Evolutionary conservation across 2,113 vertebrate genomes (phyloP), one percentile per base, ranked within the genome.

Genomic region (Orcinus orca): DNA sequence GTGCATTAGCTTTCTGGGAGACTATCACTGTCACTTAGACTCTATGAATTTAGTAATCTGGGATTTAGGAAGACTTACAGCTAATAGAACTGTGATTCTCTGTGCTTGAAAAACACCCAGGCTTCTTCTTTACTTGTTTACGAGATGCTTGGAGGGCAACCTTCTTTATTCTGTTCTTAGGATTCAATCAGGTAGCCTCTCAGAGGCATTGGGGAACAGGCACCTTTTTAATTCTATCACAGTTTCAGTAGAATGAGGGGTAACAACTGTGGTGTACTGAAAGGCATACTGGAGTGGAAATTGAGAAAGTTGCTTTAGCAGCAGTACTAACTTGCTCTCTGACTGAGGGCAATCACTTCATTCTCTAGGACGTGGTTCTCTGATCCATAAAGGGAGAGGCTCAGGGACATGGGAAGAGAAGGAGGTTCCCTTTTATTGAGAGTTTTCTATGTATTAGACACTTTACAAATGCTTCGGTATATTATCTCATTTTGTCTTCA

Each of bases 121-220:
- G 8, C 33, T 68, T 41, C n/a, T 93, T 96, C 82, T 73, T 92
- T 80, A 84, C n/a, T 93, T 96, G 73, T 92, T 90, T 92, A 92
- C 71, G 50, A 81, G 53, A 73, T 6, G 4, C 47, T 87, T 87
- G 5, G 62, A 92, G 29, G 73, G n/a, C 18, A 68, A 41, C 10
- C 11, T 80, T 68, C n/a, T 77, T 94, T 74, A 81, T 73, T 81
- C 26, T n/a, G 0, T 71, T 84, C 23, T 96, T 44, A 74, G 11
- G 21, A 85, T 93, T 95, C 92, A 95, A 36, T 80, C 58, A 93
- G 55, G 92, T 58, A 86, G 41, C 14, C 65, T 58, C 63, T 88
- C n/a, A 14, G 73, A 90, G n/a, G 29, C 26, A 77, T 0, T 71
- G 15, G 25, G 4, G 44, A 76, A 33, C 70, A 76, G 10, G 26